Evolutionary conservation across 1,140 invertebrate species (phyloP).

Genomic region (Orussus abietinus): DNA sequence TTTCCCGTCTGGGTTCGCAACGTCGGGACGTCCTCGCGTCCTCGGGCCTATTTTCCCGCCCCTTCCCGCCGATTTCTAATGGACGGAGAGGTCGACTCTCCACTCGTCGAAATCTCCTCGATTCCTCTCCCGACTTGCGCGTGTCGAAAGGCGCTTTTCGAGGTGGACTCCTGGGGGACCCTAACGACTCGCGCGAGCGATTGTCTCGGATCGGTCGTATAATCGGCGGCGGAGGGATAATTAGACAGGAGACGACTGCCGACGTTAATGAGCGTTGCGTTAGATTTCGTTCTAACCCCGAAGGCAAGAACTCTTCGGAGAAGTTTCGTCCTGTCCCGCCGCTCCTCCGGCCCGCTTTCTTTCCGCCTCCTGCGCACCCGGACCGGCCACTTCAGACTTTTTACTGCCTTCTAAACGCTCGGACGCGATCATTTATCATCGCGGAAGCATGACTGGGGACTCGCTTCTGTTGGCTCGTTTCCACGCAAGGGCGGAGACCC

Average conservation of each 20-base stretch:
- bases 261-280: conserved; percentile 22
- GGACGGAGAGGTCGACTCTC: too few species aligned
- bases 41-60: too few species aligned
- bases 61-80: too few species aligned
- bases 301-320: too few species aligned
- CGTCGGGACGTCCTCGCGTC: too few species aligned
- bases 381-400: conserved; percentile 12
- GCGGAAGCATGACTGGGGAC: conserved; percentile 19
- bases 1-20: too few species aligned
- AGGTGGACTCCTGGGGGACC: too few species aligned
- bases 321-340: conserved; percentile 14
- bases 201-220: conserved; percentile 24
- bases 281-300: conserved; percentile 3
- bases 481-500: conserved; percentile 17
- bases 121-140: too few species aligned
- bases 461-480: conserved; percentile 17
- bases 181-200: conserved; percentile 20
- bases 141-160: too few species aligned
- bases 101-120: too few species aligned
- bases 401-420: conserved; percentile 17
- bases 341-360: not conserved
- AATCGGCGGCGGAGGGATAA: conserved; percentile 17
- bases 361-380: not conserved
- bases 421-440: conserved; percentile 32
- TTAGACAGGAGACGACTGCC: conserved; percentile 23